phyloP scores from a whole-genome alignment of 2,888 invertebrate species.

The Molorchus minor region DNA sequence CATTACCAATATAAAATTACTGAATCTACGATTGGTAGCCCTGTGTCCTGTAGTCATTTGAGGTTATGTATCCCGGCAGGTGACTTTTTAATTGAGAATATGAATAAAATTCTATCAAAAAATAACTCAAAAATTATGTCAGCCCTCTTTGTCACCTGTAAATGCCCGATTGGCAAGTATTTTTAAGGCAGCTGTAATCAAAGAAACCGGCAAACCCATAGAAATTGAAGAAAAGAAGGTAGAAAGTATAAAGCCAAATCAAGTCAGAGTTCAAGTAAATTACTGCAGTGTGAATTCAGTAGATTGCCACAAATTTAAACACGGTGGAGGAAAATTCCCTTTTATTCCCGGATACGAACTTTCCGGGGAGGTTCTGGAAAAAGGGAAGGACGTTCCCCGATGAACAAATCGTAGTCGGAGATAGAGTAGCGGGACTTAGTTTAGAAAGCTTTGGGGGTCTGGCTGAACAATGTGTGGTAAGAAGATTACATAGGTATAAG shows the following conservation, averaged over 20 bases:
- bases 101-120: slow-evolving; percentile 37
- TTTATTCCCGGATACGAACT: slow-evolving; percentile 74
- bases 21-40: too few species aligned
- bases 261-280: slow-evolving; percentile 72
- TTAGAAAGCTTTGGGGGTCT: slow-evolving; percentile 68
- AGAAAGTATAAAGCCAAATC: slow-evolving; percentile 61
- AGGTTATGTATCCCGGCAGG: slow-evolving; percentile 19
- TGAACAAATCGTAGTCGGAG: slow-evolving; percentile 64
- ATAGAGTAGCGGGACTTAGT: slow-evolving; percentile 69
- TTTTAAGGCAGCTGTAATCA: slow-evolving; percentile 66
- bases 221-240: slow-evolving; percentile 62
- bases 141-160: neutral
- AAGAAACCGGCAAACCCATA: slow-evolving; percentile 64
- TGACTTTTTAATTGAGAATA: slow-evolving; percentile 9
- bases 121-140: slow-evolving; percentile 11
- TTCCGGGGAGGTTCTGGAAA: slow-evolving; percentile 69
- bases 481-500: slow-evolving; percentile 21
- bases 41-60: neutral
- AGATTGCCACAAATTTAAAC: slow-evolving; percentile 68
- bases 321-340: slow-evolving; percentile 64
- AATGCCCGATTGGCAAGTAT: slow-evolving; percentile 36
- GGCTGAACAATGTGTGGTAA: slow-evolving; percentile 69
- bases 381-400: slow-evolving; percentile 65
- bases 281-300: slow-evolving; percentile 73
- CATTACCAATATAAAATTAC: too few species aligned